Evolutionary conservation across 2,113 vertebrate genomes (phyloP).

Genomic region (Ctenomys sociabilis): DNA sequence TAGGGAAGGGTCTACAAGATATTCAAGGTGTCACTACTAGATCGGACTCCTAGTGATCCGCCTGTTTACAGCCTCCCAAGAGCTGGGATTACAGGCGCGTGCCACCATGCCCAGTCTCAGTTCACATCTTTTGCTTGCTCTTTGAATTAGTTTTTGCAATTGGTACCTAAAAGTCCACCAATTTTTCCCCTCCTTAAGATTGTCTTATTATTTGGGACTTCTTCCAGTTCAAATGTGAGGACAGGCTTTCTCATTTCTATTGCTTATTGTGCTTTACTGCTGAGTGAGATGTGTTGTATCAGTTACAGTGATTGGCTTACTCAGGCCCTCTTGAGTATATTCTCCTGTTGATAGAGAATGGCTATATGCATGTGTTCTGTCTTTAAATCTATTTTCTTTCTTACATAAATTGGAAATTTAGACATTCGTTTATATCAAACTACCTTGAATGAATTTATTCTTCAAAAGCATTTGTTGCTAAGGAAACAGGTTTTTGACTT

Average conservation of each 20-base stretch:
- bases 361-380: neutral
- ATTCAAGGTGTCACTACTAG: too few relatives aligned
- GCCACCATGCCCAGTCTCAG: too few relatives aligned
- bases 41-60: too few relatives aligned
- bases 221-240: slow-evolving; percentile 34
- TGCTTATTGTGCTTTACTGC: neutral
- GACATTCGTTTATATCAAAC: slow-evolving; percentile 44
- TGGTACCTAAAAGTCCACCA: neutral
- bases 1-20: too few relatives aligned
- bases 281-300: neutral
- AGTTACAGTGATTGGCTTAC: neutral
- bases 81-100: too few relatives aligned
- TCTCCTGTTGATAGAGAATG: slow-evolving; percentile 22
- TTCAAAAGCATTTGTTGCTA: slow-evolving; percentile 59
- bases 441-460: slow-evolving; percentile 54
- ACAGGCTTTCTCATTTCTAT: neutral
- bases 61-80: too few relatives aligned
- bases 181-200: slow-evolving; percentile 6
- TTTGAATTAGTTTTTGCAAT: slow-evolving; percentile 30
- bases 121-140: neutral
- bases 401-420: neutral
- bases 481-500: slow-evolving; percentile 3
- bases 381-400: slow-evolving; percentile 28
- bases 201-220: neutral
- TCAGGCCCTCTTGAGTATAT: neutral